A percentile compares a stretch with the other conserved stretches of the same genome.
Conservation (phyloP, 2,888 invertebrate genomes). For the Cerastis rubricosa region DNA sequence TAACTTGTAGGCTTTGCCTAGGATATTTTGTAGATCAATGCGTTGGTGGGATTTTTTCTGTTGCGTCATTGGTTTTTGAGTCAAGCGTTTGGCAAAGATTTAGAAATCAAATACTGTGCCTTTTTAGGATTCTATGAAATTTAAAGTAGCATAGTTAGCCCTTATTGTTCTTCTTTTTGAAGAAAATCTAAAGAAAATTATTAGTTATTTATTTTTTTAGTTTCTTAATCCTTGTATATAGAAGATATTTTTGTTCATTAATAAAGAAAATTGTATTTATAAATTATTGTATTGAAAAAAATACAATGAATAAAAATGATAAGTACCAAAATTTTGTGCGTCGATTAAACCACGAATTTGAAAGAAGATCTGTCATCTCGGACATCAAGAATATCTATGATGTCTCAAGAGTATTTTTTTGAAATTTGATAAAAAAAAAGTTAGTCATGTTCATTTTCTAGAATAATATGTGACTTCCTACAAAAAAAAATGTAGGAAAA, state of each 20-base stretch:
- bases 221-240: too few relatives aligned
- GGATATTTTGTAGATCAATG: slow-evolving; percentile 65
- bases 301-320: too few relatives aligned
- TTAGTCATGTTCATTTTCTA: too few relatives aligned
- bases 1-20: slow-evolving; percentile 60
- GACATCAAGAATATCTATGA: too few relatives aligned
- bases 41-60: slow-evolving; percentile 65
- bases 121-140: not conserved
- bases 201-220: too few relatives aligned
- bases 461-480: not conserved
- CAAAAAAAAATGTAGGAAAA: too few relatives aligned
- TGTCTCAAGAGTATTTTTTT: not conserved
- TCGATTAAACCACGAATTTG: not conserved
- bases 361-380: not conserved
- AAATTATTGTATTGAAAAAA: too few relatives aligned
- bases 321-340: too few relatives aligned
- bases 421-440: too few relatives aligned
- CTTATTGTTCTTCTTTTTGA: not conserved
- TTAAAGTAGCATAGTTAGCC: not conserved
- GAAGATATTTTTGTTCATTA: too few relatives aligned
- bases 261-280: too few relatives aligned
- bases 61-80: slow-evolving; percentile 38
- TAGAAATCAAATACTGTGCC: not conserved
- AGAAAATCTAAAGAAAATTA: too few relatives aligned
- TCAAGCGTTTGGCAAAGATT: not conserved